Percentiles rank a stretch among this genome's conserved stretches.
These are phyloP conservation scores for Macaria notata DNA, from an alignment of 2,888 invertebrate species.

Conservation along the genomic window DNA sequence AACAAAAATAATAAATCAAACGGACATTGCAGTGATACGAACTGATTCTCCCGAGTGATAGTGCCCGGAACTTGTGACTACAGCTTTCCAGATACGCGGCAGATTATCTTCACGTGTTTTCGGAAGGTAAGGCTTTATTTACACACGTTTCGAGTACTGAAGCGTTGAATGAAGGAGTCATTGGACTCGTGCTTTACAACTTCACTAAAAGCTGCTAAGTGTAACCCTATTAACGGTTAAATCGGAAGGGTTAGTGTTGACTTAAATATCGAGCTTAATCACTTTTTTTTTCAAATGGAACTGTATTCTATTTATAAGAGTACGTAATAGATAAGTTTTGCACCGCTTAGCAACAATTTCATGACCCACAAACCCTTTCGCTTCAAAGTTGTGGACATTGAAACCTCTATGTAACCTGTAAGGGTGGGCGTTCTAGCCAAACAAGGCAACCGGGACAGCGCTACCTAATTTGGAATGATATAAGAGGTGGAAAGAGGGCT, in stretches of 20 bases:
- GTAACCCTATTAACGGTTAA: slow-evolving; percentile 5
- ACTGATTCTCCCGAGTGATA: slow-evolving; percentile 50
- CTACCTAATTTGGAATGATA: slow-evolving; percentile 15
- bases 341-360: neutral
- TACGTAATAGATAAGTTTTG: neutral
- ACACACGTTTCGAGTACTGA: slow-evolving; percentile 9
- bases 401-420: slow-evolving; percentile 11
- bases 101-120: slow-evolving; percentile 15
- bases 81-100: slow-evolving; percentile 15
- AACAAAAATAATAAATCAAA: slow-evolving; percentile 62
- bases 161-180: slow-evolving; percentile 16
- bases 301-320: too few species aligned
- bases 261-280: too few species aligned
- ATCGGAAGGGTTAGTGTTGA: neutral
- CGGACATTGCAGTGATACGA: slow-evolving; percentile 50
- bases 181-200: slow-evolving; percentile 9
- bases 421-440: slow-evolving; percentile 19
- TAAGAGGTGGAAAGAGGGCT: slow-evolving; percentile 18
- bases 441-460: slow-evolving; percentile 15
- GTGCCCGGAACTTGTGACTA: slow-evolving; percentile 36
- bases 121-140: slow-evolving; percentile 27
- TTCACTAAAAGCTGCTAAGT: slow-evolving; percentile 3
- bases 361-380: slow-evolving; percentile 3
- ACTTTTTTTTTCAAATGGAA: too few species aligned
- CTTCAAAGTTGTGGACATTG: neutral